Conservation (phyloP, 2,888 invertebrate species). For the Orthonevra nobilis region DNA sequence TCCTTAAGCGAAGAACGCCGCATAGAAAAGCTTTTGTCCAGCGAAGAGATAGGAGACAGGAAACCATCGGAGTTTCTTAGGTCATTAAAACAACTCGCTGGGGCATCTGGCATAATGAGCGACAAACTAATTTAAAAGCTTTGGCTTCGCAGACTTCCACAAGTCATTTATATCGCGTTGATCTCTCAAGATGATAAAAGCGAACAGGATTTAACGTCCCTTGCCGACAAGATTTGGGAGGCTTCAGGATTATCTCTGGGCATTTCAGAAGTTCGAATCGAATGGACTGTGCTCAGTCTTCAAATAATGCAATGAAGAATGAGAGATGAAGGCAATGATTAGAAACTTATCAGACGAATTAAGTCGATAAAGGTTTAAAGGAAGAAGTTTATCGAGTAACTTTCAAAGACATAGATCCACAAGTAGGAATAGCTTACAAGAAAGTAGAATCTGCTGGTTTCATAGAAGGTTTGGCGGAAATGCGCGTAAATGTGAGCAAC, state of each 20-base stretch:
- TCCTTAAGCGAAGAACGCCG: slow-evolving; percentile 24
- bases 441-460: slow-evolving; percentile 13
- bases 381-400: background rate
- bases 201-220: background rate
- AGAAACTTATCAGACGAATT: background rate
- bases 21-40: slow-evolving; percentile 23
- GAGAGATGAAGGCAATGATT: background rate
- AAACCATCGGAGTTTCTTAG: slow-evolving; percentile 15
- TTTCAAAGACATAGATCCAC: background rate
- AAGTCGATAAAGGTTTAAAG: background rate
- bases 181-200: slow-evolving; percentile 2
- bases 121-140: slow-evolving; percentile 3
- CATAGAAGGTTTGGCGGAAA: slow-evolving; percentile 7
- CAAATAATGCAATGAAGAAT: no score
- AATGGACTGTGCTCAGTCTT: background rate
- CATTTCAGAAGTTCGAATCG: background rate
- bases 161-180: slow-evolving; percentile 16
- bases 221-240: slow-evolving; percentile 32
- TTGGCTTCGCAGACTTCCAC: slow-evolving; percentile 8
- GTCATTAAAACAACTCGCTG: background rate
- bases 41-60: slow-evolving; percentile 26
- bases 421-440: slow-evolving; percentile 1
- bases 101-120: background rate
- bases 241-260: background rate
- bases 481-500: background rate